Percentiles rank a stretch among this genome's conserved stretches.
Evolutionary conservation across 2,888 invertebrate species (phyloP).

Genomic region (Bellardia bayeri): DNA sequence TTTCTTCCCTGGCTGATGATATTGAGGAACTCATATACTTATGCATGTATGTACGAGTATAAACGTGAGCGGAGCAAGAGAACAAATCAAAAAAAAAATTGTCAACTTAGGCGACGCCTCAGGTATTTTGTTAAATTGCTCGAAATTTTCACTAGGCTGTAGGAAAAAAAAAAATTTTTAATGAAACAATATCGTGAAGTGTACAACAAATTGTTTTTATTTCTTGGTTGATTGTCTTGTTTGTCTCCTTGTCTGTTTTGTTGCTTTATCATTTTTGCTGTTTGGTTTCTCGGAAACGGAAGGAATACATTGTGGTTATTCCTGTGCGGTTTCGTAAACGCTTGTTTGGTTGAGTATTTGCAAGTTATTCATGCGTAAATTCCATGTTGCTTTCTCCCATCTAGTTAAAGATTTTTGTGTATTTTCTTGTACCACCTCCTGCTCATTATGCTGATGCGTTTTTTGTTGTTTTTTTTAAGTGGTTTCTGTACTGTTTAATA

Average conservation of each 20-base stretch:
- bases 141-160: constrained; percentile 29
- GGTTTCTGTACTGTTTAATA: constrained; percentile 52
- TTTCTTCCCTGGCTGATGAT: constrained; percentile 37
- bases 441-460: constrained; percentile 49
- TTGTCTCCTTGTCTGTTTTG: constrained; percentile 26
- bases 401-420: neutral
- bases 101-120: constrained; percentile 49
- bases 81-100: neutral
- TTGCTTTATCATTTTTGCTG: constrained; percentile 43
- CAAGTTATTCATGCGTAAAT: neutral
- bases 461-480: constrained; percentile 43
- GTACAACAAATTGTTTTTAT: constrained; percentile 64
- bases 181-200: constrained; percentile 52
- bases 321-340: constrained; percentile 42
- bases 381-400: neutral
- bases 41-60: constrained; percentile 22
- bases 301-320: constrained; percentile 63
- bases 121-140: constrained; percentile 68
- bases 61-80: constrained; percentile 10
- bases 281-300: constrained; percentile 67
- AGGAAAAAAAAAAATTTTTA: neutral
- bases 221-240: neutral
- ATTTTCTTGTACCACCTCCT: constrained; percentile 16
- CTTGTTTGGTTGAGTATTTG: neutral
- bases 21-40: constrained; percentile 49